Base-by-base conservation (phyloP, 35 echinoderm and acorn worm species). In the Heliocidaris tuberculata region DNA sequence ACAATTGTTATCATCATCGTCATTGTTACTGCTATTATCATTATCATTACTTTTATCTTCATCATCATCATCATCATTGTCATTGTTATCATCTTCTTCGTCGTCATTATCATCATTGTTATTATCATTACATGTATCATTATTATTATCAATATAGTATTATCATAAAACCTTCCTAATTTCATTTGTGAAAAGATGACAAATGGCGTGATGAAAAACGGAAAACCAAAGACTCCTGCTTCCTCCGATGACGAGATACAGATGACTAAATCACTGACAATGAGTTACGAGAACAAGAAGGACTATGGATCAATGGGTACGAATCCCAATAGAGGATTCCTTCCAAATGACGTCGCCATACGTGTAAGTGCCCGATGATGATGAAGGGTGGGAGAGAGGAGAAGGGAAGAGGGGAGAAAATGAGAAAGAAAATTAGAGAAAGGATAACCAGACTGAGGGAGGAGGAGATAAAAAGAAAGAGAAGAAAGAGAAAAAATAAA, bases 281-380 rank as follows among this genome's bases (percentile, higher is more conserved):
- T 30, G 29, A 93, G 91, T 48, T 93, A 93, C 50, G 91, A 93
- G 24, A n/a, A 93, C 48, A 30, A 59, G 48, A 59, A 48, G 4
- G 7, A 11, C 10, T 93, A 93, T 29, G 50, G 50, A 16, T 93
- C 91, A 3, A 54, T 48, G 50, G 47, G 21, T 32, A 48, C 31
- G 11, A 30, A 24, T 13, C 50, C 13, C 11, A 59, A 49, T n/a
- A 48, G 11, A 30, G 91, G 27, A 32, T 29, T 29, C 47, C 16
- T 93, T 52, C 91, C 91, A 24, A 13, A 31, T 17, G 50, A 93
- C 29, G 91, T 93, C 48, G 91, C 91, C 5, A 93, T 93, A 93
- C 49, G 91, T 30, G 91, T 93, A 13, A 93, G 86, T 89, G 21
- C 4, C 35, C 35, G 52, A 1, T 56, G 15, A 56, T 13, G 7